Base-by-base conservation (phyloP, 2,113 vertebrate genomes). In the Cercocebus atys region DNA sequence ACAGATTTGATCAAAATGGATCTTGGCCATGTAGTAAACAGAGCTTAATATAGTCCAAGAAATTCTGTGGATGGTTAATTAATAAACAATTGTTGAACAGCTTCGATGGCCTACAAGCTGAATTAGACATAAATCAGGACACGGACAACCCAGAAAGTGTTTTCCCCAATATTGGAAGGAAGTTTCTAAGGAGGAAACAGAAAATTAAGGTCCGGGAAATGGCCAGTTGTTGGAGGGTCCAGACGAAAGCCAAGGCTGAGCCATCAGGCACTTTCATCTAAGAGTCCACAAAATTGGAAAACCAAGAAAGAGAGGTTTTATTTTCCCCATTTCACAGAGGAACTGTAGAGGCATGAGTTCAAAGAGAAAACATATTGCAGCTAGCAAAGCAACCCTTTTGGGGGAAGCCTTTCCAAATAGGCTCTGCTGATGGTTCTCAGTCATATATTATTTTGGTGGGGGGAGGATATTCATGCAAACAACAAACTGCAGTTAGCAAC, bases 1-100 rank as follows among this genome's bases (percentile, higher is more conserved):
- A 23, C 25, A 82, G 50, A 90, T 96, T 72, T 81, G 52, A 90
- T 94, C 47, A 97, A 96, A 97, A 96, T 80, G 70, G 43, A 90
- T 88, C 23, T 96, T 96, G 79, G 30, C 32, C 16, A 92, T 50
- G 82, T 40, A 96, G 27, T 76, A 66, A 52, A 76, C 43, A 93
- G 57, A 93, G 14, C 32, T 94, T 93, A 52, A n/a, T 88, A 61
- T 30, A 88, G 50, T 61, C 82, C 72, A 97, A 95, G 61, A 96
- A 94, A 78, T 35, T 38, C 76, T 72, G 35, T 78, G 38, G 23
- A 32, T 94, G 11, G 68, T 95, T 95, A 96, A 95, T 96, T 97
- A 96, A 94, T 96, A 92, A 93, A 93, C 16, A 95, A 23, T 88
- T 50, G 6, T 81, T 84, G 72, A 84, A 47, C 38, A 70, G 43